These are phyloP conservation scores for Pachyuromys duprasi DNA, from an alignment of 2,797 vertebrate species.

Conservation along the genomic window DNA sequence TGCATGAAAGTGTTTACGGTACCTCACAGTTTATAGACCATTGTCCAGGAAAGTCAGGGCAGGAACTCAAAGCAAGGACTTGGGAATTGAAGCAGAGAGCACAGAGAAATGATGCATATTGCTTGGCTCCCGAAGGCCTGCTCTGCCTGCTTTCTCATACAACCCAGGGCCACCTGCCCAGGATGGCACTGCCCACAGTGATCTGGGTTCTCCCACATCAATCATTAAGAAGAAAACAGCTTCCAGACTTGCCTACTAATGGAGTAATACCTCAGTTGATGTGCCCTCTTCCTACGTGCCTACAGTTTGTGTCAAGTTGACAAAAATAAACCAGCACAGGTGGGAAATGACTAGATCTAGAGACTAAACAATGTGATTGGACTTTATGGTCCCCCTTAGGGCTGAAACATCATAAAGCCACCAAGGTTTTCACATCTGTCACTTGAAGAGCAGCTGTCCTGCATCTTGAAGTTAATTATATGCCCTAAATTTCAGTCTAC, in stretches of 20 bases:
- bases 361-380: too few species aligned
- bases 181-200: background rate
- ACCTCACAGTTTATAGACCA: background rate
- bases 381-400: background rate
- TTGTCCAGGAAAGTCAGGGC: background rate
- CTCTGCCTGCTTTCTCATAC: background rate
- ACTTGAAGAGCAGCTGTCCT: background rate
- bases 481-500: background rate
- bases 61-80: background rate
- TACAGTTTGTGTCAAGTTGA: background rate
- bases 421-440: too few species aligned
- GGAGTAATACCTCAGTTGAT: background rate
- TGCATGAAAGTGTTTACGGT: background rate
- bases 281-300: background rate
- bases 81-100: background rate
- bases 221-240: background rate
- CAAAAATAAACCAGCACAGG: background rate
- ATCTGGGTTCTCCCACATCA: background rate
- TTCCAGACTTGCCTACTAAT: background rate
- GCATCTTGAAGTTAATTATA: background rate
- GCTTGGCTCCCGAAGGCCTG: background rate
- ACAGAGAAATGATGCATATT: background rate
- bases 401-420: too few species aligned
- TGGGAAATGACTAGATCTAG: background rate
- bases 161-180: background rate